These are phyloP conservation scores for Tanytarsus gracilentus DNA, from an alignment of 2,888 invertebrate species.

Conservation along the genomic window DNA sequence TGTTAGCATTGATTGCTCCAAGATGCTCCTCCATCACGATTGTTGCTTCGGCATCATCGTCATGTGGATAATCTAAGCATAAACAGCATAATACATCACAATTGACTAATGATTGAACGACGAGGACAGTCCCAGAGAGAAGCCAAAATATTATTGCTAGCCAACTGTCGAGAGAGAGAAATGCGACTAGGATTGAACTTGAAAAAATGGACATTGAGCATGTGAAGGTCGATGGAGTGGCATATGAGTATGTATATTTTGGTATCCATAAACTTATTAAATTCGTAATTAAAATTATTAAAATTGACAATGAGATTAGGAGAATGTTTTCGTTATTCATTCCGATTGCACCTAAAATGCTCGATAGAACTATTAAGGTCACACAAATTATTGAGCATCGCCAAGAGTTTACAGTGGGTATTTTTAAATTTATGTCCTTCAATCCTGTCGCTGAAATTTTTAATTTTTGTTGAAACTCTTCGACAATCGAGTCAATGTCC, in stretches of 20 bases:
- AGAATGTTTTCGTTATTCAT: neutral
- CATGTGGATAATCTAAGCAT: constrained; percentile 37
- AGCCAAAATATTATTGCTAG: constrained; percentile 41
- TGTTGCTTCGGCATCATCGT: constrained; percentile 38
- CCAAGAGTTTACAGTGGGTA: constrained; percentile 42
- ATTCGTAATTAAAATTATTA: constrained; percentile 39
- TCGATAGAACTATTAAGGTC: constrained; percentile 35
- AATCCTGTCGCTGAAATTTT: constrained; percentile 47
- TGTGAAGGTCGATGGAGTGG: constrained; percentile 37
- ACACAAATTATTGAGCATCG: constrained; percentile 40
- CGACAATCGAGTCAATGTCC: constrained; percentile 68
- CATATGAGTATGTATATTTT: constrained; percentile 39
- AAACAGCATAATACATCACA: constrained; percentile 42
- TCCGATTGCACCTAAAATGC: constrained; percentile 30
- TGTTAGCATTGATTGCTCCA: neutral
- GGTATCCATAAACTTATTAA: constrained; percentile 42
- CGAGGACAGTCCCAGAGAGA: constrained; percentile 34
- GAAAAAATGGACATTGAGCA: constrained; percentile 37
- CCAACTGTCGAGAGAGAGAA: constrained; percentile 41
- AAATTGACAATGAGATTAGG: neutral
- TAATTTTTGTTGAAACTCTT: constrained; percentile 63
- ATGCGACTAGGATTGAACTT: constrained; percentile 37
- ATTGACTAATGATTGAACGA: constrained; percentile 33
- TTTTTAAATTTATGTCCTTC: constrained; percentile 38
- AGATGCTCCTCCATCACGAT: constrained; percentile 33